Conservation (phyloP, 2,113 vertebrate genomes). For the Etheostoma spectabile region DNA sequence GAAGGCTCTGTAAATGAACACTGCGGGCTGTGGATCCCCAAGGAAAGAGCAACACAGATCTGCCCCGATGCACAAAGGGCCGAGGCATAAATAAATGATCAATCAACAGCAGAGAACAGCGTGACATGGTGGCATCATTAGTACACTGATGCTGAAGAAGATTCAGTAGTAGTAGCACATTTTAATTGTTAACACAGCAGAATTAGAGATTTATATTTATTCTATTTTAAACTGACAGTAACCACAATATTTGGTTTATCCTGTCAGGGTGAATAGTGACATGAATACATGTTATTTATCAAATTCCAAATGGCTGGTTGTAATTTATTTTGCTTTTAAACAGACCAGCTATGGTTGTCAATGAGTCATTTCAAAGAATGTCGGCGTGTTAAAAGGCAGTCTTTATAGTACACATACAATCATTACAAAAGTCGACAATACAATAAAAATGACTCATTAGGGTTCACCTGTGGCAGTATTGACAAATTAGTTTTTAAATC, state of each 20-base stretch:
- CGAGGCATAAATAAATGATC: slow-evolving; percentile 18
- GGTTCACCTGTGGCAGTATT: too few relatives aligned
- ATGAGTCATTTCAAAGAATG: too few relatives aligned
- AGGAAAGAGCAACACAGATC: not conserved
- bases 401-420: too few relatives aligned
- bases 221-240: not conserved
- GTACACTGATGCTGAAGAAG: not conserved
- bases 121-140: not conserved
- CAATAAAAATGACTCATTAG: too few relatives aligned
- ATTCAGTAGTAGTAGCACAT: not conserved
- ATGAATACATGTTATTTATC: not conserved
- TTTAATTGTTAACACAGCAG: not conserved
- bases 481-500: too few relatives aligned
- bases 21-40: not conserved
- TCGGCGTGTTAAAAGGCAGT: too few relatives aligned
- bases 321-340: not conserved
- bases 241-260: not conserved
- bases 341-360: not conserved
- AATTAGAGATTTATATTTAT: not conserved
- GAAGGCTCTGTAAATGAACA: not conserved
- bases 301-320: not conserved
- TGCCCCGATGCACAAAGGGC: slow-evolving; percentile 6
- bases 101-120: slow-evolving; percentile 2
- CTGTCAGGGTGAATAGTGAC: not conserved
- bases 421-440: too few relatives aligned